Conservation (phyloP, 2,888 invertebrate species). For the Nymphalis c-album region DNA sequence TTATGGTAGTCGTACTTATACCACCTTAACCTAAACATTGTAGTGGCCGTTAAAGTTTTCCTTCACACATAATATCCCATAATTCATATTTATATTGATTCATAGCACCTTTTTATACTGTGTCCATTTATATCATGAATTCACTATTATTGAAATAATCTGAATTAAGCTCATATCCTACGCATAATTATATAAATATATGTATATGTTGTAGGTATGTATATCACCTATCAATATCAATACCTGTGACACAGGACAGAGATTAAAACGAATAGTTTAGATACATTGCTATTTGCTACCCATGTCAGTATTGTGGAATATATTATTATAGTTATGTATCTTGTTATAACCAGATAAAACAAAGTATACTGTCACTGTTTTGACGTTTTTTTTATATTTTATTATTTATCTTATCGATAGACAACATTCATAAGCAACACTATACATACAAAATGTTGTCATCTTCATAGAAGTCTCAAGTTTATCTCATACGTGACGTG, state of each 20-base stretch:
- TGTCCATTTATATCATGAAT: no score
- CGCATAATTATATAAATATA: no score
- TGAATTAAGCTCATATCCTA: no score
- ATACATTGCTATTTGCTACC: no score
- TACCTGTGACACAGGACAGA: no score
- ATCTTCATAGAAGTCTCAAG: slow-evolving; percentile 31
- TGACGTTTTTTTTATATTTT: background rate
- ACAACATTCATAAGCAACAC: slow-evolving; percentile 9
- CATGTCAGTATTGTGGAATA: no score
- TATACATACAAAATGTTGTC: slow-evolving; percentile 16
- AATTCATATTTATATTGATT: background rate
- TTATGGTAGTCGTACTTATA: slow-evolving; percentile 30
- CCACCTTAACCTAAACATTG: slow-evolving; percentile 32
- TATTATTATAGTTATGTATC: no score
- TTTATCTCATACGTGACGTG: slow-evolving; percentile 27
- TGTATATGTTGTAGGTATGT: no score
- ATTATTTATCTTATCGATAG: slow-evolving; percentile 2
- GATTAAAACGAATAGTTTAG: no score
- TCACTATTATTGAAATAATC: no score
- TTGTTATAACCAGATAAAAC: background rate
- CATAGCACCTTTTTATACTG: no score
- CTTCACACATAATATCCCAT: slow-evolving; percentile 9
- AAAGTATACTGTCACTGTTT: background rate
- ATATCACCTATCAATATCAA: no score
- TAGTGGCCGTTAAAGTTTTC: slow-evolving; percentile 17